Base-by-base conservation (phyloP, 2,888 invertebrate species). In the Drosophila bunnanda region DNA sequence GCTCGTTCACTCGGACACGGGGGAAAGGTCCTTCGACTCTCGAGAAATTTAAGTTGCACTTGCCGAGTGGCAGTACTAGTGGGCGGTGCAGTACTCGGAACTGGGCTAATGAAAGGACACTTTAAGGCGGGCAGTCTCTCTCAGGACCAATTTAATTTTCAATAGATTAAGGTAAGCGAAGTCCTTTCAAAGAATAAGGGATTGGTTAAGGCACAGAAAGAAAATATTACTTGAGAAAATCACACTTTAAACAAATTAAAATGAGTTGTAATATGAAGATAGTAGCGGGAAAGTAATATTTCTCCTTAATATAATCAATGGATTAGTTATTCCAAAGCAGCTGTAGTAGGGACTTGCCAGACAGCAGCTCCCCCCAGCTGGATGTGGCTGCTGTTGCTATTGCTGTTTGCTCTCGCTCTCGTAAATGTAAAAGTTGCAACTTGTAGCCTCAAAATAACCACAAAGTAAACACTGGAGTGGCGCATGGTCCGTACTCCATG, bases 401-500 rank as follows among this genome's bases (percentile, higher is more conserved):
- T 57, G 56, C 74, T 76, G 75, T 76, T 76, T 76, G 76, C 71
- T 67, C 55, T 64, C 48, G 46, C 43, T 64, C 72, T 72, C 64
- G 76, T 75, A 70, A 79, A 75, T 82, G 82, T 75, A 77, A 86
- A 88, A 88, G 81, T 86, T 83, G 87, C 88, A 88, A 80, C 81
- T 86, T 77, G 87, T 78, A 86, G 81, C 88, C 85, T 75, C 87
- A 88, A 85, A 88, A 85, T 86, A 85, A 78, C 89, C 89, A 78
- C 85, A 86, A 88, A 88, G 89, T 86, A 86, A 86, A 86, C 85
- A 86, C 85, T 74, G 76, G 69, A 88, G 83, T 80, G 78, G 70
- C 82, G 53, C 57, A 57, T n/a, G n/a, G 41, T 38, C 58, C 56
- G 38, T 32, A 65, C 48, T 57, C 66, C 38, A 54, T 54, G 44